A percentile compares a stretch with the other conserved stretches of the same genome.
phyloP scores from a whole-genome alignment of 2,888 invertebrate genomes.

The Pseudoips prasinana region DNA sequence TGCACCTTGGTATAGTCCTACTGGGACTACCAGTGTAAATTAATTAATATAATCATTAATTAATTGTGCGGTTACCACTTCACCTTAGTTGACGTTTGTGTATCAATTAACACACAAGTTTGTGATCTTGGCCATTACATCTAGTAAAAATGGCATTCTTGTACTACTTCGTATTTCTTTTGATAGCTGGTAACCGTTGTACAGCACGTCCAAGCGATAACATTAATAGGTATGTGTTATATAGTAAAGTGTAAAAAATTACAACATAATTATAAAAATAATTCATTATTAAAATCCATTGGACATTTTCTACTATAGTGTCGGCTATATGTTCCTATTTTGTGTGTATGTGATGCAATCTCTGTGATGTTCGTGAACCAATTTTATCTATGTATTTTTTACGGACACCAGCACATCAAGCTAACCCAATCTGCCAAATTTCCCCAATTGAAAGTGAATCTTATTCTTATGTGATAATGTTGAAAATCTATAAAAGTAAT shows the following conservation, averaged over 20 bases:
- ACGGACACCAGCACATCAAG: too few relatives aligned
- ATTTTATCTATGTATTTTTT: too few relatives aligned
- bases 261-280: too few relatives aligned
- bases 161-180: conserved; percentile 32
- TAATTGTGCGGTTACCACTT: conserved; percentile 21
- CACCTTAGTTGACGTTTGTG: conserved; percentile 25
- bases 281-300: too few relatives aligned
- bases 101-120: conserved; percentile 29
- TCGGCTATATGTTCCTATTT: too few relatives aligned
- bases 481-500: too few relatives aligned
- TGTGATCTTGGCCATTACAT: conserved; percentile 10
- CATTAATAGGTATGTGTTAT: conserved; percentile 21
- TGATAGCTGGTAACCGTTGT: conserved; percentile 32
- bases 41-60: conserved; percentile 24
- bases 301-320: too few relatives aligned
- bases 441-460: too few relatives aligned
- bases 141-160: conserved; percentile 33
- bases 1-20: conserved; percentile 45
- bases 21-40: conserved; percentile 37
- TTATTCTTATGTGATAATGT: too few relatives aligned
- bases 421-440: too few relatives aligned
- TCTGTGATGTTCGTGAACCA: too few relatives aligned
- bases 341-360: too few relatives aligned
- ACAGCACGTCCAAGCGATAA: conserved; percentile 32
- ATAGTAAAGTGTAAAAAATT: neutral